Conservation (phyloP, 1,140 invertebrate species). For the Cardiocondyla obscurior region DNA sequence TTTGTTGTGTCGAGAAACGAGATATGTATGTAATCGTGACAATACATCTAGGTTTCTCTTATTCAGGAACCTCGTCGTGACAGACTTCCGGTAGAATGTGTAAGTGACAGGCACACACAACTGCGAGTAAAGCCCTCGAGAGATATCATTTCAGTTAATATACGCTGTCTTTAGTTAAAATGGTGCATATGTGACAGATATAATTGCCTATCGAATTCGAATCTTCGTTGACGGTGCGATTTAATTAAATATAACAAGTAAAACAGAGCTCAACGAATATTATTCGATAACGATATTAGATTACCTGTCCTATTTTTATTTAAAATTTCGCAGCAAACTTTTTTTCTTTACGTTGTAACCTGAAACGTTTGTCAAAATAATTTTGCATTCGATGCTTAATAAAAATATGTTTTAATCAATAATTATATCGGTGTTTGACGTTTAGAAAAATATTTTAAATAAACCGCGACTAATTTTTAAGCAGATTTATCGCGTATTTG, state of each 20-base stretch:
- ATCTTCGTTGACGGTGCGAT: constrained; percentile 13
- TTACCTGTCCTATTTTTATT: neutral
- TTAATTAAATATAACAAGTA: constrained; percentile 20
- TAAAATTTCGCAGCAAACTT: neutral
- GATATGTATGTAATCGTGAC: constrained; percentile 9
- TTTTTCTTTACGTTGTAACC: neutral
- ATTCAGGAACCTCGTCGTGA: neutral
- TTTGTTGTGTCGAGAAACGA: neutral
- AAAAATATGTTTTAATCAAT: neutral
- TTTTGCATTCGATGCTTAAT: neutral
- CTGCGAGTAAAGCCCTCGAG: neutral
- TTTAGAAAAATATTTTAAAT: neutral
- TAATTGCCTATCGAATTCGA: constrained; percentile 24
- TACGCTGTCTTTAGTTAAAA: neutral
- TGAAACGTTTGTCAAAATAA: neutral
- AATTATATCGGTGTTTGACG: neutral
- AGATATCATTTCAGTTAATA: neutral
- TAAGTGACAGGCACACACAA: constrained; percentile 4
- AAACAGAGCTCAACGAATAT: neutral
- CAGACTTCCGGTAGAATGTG: neutral
- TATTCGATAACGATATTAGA: neutral
- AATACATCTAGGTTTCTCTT: neutral
- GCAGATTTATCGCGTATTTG: neutral
- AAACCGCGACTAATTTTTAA: neutral
- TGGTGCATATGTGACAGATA: constrained; percentile 6